Percentiles rank a stretch among this genome's conserved stretches.
These are phyloP conservation scores for Napeogenes sylphis DNA, from an alignment of 2,888 invertebrate genomes.

Conservation along the genomic window DNA sequence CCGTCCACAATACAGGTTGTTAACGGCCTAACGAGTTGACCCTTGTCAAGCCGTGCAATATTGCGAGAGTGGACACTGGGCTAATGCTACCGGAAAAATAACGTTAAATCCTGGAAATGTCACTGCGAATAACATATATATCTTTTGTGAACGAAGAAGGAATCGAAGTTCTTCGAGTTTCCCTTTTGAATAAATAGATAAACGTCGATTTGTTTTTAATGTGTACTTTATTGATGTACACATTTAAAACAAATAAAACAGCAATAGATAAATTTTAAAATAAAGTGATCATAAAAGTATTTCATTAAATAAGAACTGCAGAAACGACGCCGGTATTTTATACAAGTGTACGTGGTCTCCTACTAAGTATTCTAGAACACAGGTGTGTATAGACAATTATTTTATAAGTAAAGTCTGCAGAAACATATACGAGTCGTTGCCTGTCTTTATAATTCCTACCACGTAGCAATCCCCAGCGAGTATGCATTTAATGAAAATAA, in stretches of 20 bases:
- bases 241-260: no score
- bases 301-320: no score
- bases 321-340: no score
- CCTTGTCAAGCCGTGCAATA: slow-evolving; percentile 35
- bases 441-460: slow-evolving; percentile 32
- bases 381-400: background rate
- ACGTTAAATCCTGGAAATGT: slow-evolving; percentile 22
- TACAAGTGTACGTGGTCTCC: no score
- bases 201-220: no score
- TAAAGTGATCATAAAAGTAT: no score
- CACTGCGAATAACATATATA: slow-evolving; percentile 14
- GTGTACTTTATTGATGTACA: no score
- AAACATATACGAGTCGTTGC: slow-evolving; percentile 17
- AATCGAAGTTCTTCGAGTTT: background rate
- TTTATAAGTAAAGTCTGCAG: slow-evolving; percentile 9
- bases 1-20: slow-evolving; percentile 26
- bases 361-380: no score
- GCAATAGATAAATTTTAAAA: no score
- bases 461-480: slow-evolving; percentile 35
- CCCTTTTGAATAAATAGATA: background rate
- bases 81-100: slow-evolving; percentile 32
- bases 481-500: slow-evolving; percentile 45
- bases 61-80: slow-evolving; percentile 31
- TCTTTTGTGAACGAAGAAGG: slow-evolving; percentile 3
- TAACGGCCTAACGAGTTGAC: slow-evolving; percentile 38